phyloP scores from a whole-genome alignment of 2,888 invertebrate species.

The Drosophila tripunctata region DNA sequence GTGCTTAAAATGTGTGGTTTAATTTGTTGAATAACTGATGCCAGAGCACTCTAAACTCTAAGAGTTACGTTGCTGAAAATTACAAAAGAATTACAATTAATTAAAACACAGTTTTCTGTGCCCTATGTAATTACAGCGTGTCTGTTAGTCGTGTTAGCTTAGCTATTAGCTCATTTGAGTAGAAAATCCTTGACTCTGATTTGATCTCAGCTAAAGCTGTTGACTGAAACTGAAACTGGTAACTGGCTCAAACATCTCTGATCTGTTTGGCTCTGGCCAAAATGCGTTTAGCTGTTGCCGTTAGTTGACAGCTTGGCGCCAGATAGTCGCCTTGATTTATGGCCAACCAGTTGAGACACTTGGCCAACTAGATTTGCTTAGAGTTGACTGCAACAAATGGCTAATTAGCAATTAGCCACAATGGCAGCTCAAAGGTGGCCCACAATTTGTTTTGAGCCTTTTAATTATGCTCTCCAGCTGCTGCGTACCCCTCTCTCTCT shows the following conservation, averaged over 20 bases:
- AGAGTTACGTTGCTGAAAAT: no score
- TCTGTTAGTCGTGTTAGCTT: background rate
- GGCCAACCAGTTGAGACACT: conserved; percentile 18
- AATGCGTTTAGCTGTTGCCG: conserved; percentile 21
- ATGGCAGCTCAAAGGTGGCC: conserved; percentile 11
- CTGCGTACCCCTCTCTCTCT: background rate
- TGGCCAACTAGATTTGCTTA: conserved; percentile 12
- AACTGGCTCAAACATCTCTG: background rate
- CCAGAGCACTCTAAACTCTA: no score
- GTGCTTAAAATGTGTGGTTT: background rate
- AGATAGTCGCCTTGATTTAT: conserved; percentile 39
- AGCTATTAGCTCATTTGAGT: background rate
- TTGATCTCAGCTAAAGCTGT: background rate
- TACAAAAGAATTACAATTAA: no score
- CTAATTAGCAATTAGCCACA: conserved; percentile 38
- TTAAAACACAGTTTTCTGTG: no score
- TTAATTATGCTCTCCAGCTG: conserved; percentile 32
- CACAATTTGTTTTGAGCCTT: conserved; percentile 25
- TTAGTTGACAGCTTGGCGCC: conserved; percentile 33
- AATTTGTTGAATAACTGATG: background rate
- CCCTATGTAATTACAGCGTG: background rate
- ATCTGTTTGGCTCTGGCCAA: conserved; percentile 12
- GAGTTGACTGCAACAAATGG: conserved; percentile 10
- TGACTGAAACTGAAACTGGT: conserved; percentile 15
- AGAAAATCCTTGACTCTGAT: conserved; percentile 4